Conservation (phyloP, 2,888 invertebrate species). For the Andrena haemorrhoa region DNA sequence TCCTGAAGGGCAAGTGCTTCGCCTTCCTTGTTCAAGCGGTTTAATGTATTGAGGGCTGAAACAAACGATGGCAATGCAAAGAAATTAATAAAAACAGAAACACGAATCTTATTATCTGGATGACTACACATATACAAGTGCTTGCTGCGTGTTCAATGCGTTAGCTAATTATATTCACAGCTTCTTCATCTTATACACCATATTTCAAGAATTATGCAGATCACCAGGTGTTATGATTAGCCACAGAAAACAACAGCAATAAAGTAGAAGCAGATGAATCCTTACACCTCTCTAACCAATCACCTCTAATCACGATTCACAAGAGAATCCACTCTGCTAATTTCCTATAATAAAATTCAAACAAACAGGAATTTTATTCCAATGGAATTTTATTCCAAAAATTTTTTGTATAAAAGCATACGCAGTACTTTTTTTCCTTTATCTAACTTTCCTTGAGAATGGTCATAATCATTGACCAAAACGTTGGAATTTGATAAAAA, state of each 20-base stretch:
- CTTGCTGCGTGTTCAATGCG: not conserved
- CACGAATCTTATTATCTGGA: not conserved
- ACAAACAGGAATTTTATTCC: too few relatives aligned
- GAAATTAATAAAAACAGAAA: not conserved
- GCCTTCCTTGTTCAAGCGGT: constrained; percentile 81
- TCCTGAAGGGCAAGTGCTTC: constrained; percentile 82
- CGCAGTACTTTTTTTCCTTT: too few relatives aligned
- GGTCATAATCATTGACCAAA: too few relatives aligned
- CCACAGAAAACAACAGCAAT: not conserved
- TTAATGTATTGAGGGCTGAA: constrained; percentile 82
- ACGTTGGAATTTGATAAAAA: too few relatives aligned
- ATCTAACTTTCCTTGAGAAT: too few relatives aligned
- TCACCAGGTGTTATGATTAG: not conserved
- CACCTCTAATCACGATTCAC: not conserved
- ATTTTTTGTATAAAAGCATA: too few relatives aligned
- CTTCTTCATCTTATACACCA: not conserved
- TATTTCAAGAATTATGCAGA: not conserved
- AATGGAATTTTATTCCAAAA: too few relatives aligned
- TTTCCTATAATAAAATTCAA: too few relatives aligned
- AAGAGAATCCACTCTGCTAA: not conserved
- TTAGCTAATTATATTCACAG: not conserved
- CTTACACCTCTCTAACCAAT: not conserved
- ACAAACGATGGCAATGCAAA: constrained; percentile 42
- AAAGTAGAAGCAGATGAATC: not conserved
- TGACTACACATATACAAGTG: not conserved